A percentile compares a stretch with the other conserved stretches of the same genome.
Conservation (phyloP, 2,888 invertebrate genomes). For the Tetragonisca angustula region DNA sequence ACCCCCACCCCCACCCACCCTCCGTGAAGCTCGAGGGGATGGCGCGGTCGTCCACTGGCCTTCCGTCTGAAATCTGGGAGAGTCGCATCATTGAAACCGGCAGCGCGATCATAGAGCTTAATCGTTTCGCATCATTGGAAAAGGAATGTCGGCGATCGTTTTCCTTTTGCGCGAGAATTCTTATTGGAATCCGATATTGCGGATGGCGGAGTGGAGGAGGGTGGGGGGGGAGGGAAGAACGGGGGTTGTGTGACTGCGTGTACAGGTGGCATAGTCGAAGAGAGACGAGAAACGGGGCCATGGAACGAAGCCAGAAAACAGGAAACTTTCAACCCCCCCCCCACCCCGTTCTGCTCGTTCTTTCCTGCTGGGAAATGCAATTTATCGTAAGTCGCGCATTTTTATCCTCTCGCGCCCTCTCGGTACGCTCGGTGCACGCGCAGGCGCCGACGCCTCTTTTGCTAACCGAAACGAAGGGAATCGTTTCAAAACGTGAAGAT, state of each 20-base stretch:
- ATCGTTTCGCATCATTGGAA: conserved; percentile 66
- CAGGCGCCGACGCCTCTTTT: conserved; percentile 47
- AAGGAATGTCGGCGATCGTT: conserved; percentile 60
- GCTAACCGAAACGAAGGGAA: conserved; percentile 58
- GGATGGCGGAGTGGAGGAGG: not conserved
- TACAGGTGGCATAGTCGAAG: conserved; percentile 56
- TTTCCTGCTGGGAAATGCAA: conserved; percentile 73
- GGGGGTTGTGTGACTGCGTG: conserved; percentile 2
- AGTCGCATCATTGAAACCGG: conserved; percentile 44
- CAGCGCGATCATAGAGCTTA: conserved; percentile 61
- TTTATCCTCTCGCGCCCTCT: conserved; percentile 24
- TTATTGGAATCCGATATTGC: conserved; percentile 80
- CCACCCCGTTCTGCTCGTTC: conserved; percentile 60
- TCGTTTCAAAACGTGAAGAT: conserved; percentile 58
- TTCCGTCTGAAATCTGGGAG: conserved; percentile 41
- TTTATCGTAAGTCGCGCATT: conserved; percentile 77
- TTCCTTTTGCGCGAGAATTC: conserved; percentile 71
- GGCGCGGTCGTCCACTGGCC: not conserved
- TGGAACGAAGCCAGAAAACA: conserved; percentile 80
- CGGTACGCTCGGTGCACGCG: conserved; percentile 14
- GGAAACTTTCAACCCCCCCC: conserved; percentile 77
- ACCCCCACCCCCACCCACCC: not conserved
- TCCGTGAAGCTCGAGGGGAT: not conserved
- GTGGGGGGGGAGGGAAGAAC: too few relatives aligned
- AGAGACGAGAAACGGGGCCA: conserved; percentile 64